A percentile compares a stretch with the other conserved stretches of the same genome.
These are phyloP conservation scores for Aythya baeri DNA, from an alignment of 2,113 vertebrate genomes.

Conservation along the genomic window DNA sequence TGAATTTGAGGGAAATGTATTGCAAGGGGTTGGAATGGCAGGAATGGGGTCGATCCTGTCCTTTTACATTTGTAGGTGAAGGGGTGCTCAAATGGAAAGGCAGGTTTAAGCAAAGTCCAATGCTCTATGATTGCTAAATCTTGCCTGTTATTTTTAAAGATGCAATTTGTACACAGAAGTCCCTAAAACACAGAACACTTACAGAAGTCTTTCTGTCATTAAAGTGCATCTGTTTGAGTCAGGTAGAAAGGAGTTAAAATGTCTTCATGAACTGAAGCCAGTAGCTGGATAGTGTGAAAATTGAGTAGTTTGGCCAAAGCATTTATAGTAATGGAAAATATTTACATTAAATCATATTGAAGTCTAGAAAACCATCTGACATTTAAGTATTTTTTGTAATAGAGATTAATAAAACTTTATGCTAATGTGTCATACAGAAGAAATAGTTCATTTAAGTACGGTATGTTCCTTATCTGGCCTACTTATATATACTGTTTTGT, in stretches of 20 bases:
- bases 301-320: slow-evolving; percentile 4
- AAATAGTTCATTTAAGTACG: slow-evolving; percentile 6
- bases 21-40: background rate
- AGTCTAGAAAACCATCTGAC: background rate
- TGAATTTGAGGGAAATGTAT: background rate
- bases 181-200: background rate
- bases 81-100: background rate
- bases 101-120: background rate
- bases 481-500: background rate
- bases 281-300: slow-evolving; percentile 15
- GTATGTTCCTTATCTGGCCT: slow-evolving; percentile 45
- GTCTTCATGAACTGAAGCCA: background rate
- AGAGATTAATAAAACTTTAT: slow-evolving; percentile 25
- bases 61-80: background rate
- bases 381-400: background rate
- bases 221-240: background rate
- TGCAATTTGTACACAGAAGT: background rate
- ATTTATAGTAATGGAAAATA: slow-evolving; percentile 53
- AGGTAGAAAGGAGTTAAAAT: background rate
- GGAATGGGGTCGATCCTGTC: background rate
- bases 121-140: background rate
- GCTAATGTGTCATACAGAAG: slow-evolving; percentile 13
- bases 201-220: background rate
- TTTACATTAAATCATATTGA: slow-evolving; percentile 27
- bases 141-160: background rate